Evolutionary conservation across 2,113 vertebrate genomes (phyloP).

Genomic region (Pachycephala philippinensis): DNA sequence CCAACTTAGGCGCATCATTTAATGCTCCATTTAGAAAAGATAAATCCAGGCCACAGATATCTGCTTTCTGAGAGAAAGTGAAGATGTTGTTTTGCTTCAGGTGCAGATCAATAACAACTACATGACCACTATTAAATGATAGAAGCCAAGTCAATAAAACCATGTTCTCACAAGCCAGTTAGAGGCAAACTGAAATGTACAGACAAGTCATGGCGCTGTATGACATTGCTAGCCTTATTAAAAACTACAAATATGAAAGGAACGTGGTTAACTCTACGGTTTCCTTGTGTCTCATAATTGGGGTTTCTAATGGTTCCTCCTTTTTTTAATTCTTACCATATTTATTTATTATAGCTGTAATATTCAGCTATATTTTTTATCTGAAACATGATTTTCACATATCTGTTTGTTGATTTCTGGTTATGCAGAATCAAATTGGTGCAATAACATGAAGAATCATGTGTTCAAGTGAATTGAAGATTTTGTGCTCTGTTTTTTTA

Average conservation of each 20-base stretch:
- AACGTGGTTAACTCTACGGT: background rate
- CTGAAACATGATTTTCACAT: background rate
- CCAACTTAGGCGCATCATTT: background rate
- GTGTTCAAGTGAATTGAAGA: background rate
- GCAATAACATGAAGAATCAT: background rate
- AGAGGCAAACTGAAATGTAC: background rate
- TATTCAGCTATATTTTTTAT: background rate
- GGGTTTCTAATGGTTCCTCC: background rate
- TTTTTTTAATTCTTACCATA: background rate
- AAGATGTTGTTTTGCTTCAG: background rate
- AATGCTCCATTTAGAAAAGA: background rate
- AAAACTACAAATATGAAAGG: background rate
- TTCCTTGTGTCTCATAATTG: background rate
- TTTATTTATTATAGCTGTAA: background rate
- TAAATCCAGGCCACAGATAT: background rate
- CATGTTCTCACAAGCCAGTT: background rate
- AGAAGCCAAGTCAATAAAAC: conserved; percentile 11
- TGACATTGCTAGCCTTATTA: background rate
- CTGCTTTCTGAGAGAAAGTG: background rate
- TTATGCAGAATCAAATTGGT: background rate
- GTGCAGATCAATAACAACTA: background rate
- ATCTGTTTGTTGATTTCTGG: background rate
- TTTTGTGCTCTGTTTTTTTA: background rate
- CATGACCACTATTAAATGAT: background rate
- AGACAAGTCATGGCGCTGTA: background rate